These are phyloP conservation scores for Himantopus leucocephalus DNA, from an alignment of 2,113 vertebrate species.

Conservation along the genomic window DNA sequence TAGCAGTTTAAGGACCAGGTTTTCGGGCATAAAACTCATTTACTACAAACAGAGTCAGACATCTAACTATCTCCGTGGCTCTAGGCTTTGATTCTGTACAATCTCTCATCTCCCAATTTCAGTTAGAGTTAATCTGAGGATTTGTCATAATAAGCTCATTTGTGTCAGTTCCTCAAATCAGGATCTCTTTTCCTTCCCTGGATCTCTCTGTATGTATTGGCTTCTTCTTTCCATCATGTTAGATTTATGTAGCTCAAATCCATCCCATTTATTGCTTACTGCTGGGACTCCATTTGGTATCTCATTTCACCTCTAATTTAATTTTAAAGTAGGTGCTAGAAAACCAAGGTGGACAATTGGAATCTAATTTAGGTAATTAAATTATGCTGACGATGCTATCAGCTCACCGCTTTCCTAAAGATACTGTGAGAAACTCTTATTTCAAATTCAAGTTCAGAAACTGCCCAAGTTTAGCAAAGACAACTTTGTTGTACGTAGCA, in stretches of 20 bases:
- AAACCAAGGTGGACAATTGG: neutral
- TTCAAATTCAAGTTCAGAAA: neutral
- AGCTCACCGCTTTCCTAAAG: neutral
- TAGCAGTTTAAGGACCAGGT: neutral
- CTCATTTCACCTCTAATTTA: conserved; percentile 14
- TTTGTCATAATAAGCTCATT: neutral
- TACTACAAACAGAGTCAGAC: neutral
- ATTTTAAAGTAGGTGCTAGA: neutral
- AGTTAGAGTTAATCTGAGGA: neutral
- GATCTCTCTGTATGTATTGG: neutral
- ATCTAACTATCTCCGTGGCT: neutral
- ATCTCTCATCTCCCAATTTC: neutral
- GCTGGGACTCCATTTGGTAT: neutral
- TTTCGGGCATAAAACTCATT: neutral
- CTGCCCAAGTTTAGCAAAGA: neutral
- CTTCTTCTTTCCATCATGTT: neutral
- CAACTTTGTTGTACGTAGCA: neutral
- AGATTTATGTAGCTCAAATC: neutral
- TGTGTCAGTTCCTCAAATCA: neutral
- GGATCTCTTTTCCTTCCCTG: neutral
- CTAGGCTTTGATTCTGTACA: neutral
- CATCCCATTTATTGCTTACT: neutral
- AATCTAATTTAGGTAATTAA: neutral
- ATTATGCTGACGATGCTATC: neutral
- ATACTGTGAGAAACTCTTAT: neutral